phyloP scores from a whole-genome alignment of 2,797 vertebrate species.

The Antrozous pallidus region DNA sequence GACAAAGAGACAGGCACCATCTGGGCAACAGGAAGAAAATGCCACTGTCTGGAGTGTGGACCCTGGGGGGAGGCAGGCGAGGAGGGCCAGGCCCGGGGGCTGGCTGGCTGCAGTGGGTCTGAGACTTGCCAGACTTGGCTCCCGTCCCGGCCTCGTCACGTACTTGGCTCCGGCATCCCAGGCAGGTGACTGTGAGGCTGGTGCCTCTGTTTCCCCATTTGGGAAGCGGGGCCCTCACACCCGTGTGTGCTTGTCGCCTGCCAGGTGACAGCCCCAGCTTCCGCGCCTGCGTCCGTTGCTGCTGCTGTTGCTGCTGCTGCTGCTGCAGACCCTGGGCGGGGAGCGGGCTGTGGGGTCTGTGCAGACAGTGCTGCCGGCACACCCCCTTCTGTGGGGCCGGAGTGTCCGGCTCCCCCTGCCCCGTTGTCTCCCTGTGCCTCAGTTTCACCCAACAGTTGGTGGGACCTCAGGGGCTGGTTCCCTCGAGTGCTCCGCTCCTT shows the following conservation, averaged over 20 bases:
- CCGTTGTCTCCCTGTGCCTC: neutral
- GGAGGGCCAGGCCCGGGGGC: neutral
- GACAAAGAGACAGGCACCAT: constrained; percentile 68
- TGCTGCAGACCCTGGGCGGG: too few species aligned
- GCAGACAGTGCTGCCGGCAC: neutral
- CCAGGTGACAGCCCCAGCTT: rapidly evolving
- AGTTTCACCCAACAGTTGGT: neutral
- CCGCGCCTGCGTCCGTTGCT: neutral
- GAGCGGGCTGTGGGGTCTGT: neutral
- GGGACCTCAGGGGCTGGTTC: neutral
- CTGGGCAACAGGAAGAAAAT: constrained; percentile 49
- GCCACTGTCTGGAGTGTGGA: neutral
- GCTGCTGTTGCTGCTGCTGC: too few species aligned
- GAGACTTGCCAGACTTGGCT: constrained; percentile 10
- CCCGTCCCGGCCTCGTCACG: neutral
- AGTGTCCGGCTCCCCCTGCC: neutral
- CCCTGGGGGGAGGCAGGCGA: neutral
- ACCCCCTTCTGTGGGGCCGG: neutral
- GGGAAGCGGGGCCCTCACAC: neutral
- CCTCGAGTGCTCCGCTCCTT: neutral
- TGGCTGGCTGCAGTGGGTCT: neutral
- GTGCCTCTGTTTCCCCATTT: constrained; percentile 36
- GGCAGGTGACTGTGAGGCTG: neutral
- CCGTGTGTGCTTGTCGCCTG: rapidly evolving
- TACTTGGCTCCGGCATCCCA: neutral